These are phyloP conservation scores for Apogon talboti DNA, from an alignment of 2,797 vertebrate genomes.

Conservation along the genomic window DNA sequence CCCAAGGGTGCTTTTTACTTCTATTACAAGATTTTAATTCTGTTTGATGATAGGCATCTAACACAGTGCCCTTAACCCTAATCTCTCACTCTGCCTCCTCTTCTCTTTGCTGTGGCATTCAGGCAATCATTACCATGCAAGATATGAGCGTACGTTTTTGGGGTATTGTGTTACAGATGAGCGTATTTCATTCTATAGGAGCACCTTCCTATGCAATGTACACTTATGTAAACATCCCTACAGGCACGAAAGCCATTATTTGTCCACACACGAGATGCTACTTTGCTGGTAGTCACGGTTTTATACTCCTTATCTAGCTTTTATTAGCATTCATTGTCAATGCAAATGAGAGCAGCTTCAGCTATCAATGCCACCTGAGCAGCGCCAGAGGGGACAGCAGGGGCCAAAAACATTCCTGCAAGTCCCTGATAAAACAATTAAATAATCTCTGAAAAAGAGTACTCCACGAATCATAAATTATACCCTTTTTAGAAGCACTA, in stretches of 20 bases:
- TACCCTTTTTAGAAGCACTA: background rate
- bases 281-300: background rate
- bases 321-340: conserved; percentile 55
- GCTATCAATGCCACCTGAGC: conserved; percentile 54
- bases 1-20: conserved; percentile 71
- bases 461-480: conserved; percentile 43
- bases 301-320: conserved; percentile 30
- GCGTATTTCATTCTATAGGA: conserved; percentile 14
- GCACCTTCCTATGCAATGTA: conserved; percentile 26
- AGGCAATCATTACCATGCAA: conserved; percentile 43
- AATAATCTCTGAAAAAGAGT: conserved; percentile 35
- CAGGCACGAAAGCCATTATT: conserved; percentile 50
- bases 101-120: conserved; percentile 42
- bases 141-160: conserved; percentile 23
- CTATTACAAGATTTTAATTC: conserved; percentile 76
- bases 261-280: conserved; percentile 35
- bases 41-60: conserved; percentile 74
- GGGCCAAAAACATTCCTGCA: conserved; percentile 28
- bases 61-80: conserved; percentile 59
- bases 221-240: conserved; percentile 31
- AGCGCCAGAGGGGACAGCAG: conserved; percentile 38
- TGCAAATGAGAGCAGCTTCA: conserved; percentile 55
- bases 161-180: background rate
- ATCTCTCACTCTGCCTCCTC: conserved; percentile 30
- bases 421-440: conserved; percentile 57